Conservation (phyloP, 1,140 invertebrate species). For the Brachionus angularis region DNA sequence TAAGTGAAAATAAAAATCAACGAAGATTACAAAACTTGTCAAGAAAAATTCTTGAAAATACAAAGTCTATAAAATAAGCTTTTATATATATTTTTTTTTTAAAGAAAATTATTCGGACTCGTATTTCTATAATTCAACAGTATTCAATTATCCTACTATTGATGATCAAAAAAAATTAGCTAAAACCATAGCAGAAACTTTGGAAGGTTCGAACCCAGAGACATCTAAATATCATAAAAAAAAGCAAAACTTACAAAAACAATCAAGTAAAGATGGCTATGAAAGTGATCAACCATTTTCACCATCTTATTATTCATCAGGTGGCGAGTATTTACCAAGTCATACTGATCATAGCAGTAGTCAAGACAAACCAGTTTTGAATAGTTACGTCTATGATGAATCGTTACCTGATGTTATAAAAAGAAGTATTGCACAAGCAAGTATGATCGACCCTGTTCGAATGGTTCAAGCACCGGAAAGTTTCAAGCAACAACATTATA, state of each 20-base stretch:
- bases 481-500: constrained; percentile 29
- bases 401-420: constrained; percentile 33
- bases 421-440: constrained; percentile 33
- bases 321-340: constrained; percentile 7
- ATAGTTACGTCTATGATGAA: constrained; percentile 31
- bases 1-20: background rate
- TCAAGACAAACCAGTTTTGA: background rate
- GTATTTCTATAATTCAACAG: constrained; percentile 25
- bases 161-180: constrained; percentile 42
- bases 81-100: background rate
- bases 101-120: constrained; percentile 36
- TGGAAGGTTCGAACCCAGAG: constrained; percentile 23
- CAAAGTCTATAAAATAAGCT: background rate
- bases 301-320: background rate
- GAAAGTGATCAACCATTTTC: constrained; percentile 3
- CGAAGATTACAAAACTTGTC: background rate
- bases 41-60: too few relatives aligned
- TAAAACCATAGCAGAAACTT: constrained; percentile 2
- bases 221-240: constrained; percentile 36
- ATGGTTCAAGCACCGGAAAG: constrained; percentile 22
- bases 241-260: constrained; percentile 36
- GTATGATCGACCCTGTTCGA: constrained; percentile 25
- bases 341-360: background rate
- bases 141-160: constrained; percentile 39
- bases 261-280: constrained; percentile 29